Evolutionary conservation across 1,140 invertebrate genomes (phyloP), one percentile per base, ranked within the genome.

Genomic region (Rhyzopertha dominica): DNA sequence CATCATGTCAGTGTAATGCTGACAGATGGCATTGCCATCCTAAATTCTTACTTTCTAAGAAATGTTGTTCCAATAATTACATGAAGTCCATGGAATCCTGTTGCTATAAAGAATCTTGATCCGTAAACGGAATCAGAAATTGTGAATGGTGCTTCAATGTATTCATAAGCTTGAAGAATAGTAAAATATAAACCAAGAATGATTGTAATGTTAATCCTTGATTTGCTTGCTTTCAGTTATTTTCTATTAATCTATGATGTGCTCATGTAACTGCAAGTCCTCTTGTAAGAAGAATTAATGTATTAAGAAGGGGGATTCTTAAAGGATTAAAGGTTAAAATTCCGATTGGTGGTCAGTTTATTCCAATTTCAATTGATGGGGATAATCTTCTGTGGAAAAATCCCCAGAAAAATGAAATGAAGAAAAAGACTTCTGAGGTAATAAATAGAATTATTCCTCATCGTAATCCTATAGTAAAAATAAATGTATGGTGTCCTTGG

Each of bases 51-150:
- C n/a, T n/a, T n/a, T n/a, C n/a, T n/a, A n/a, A n/a, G n/a, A 65
- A 84, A 84, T 35, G 72, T 70, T 37, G 76, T 76, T 55, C 80
- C 81, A 69, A 84, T 78, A 58, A 84, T 68, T 29, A 85, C 80
- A 73, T 85, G 82, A 14, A 84, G 5, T 26, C 81, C 82, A 67
- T 85, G 80, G 46, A 86, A 85, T 66, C 81, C 80, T 22, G 81
- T 85, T 39, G 75, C 72, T 68, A 85, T 69, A 74, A 78, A 85
- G 71, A 84, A 85, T 18, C 70, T 75, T 43, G 77, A 74, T 10
- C 81, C 79, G 69, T 78, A 85, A 61, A 75, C 61, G 55, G 74
- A 75, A 63, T 81, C 76, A 46, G 71, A 55, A 62, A 80, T 76
- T 26, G 65, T 51, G 68, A 80, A 82, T 0, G 55, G 44, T 1